Base-by-base conservation (phyloP, 2,797 vertebrate genomes). In the Tinamus major region DNA sequence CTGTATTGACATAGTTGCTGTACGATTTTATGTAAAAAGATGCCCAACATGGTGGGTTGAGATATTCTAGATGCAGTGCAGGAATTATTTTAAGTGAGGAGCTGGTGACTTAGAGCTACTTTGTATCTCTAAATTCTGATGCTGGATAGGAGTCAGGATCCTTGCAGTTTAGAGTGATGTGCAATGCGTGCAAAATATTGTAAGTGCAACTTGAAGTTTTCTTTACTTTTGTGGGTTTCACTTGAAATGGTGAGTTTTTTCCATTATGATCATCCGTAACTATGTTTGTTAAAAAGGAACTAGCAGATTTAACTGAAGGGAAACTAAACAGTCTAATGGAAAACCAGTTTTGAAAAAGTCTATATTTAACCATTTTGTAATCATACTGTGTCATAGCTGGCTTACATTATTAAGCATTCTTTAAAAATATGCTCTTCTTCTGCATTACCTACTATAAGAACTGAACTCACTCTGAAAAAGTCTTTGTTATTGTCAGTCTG, bases 401-500 rank as follows among this genome's bases (percentile, higher is more conserved):
- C n/a, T 65, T 78, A 16, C 35, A 13, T 62, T 20, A 17, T 58
- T 56, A 62, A 23, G 44, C 62, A 51, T 44, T 69, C 3, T 3
- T 17, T 42, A 67, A 74, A 24, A 61, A 58, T 23, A 63, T 79
- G 21, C 18, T 27, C 27, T 27, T 42, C 37, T 51, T 88, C 62
- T 85, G 39, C 2, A 2, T 75, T 75, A 37, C 13, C 12, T 44
- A 12, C 13, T 23, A 5, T 10, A 62, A 79, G 62, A 55, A 68
- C 31, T 27, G 33, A 53, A 29, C 20, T 72, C 46, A 26, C 49
- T 82, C 55, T 58, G 56, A 64, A 41, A 27, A 80, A 37, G 21
- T 55, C 55, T 84, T 76, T 85, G 27, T 79, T 85, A 27, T 59
- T 79, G n/a, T 71, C 94, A 85, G 89, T 88, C 55, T 89, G 72